phyloP scores from a whole-genome alignment of 1,140 invertebrate genomes.

The Drosophila kanapiae region DNA sequence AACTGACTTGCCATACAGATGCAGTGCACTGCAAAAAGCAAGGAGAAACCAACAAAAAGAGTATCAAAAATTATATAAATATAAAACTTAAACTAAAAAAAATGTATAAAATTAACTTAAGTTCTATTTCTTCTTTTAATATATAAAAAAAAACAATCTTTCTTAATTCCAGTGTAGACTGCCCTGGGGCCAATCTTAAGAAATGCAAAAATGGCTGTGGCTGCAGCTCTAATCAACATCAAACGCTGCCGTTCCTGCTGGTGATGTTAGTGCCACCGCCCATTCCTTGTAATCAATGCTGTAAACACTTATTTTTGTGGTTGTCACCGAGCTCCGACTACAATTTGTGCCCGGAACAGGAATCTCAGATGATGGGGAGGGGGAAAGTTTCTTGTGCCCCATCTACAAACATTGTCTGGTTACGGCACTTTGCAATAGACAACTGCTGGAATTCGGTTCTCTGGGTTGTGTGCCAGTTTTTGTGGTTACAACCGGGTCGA shows the following conservation, averaged over 20 bases:
- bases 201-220: conserved; percentile 74
- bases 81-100: background rate
- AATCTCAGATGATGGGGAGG: conserved; percentile 13
- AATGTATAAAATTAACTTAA: background rate
- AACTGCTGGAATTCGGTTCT: conserved; percentile 17
- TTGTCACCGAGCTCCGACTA: conserved; percentile 52
- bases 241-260: conserved; percentile 30
- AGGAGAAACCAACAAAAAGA: too few relatives aligned
- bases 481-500: conserved; percentile 33
- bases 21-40: conserved; percentile 13
- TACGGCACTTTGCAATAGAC: conserved; percentile 35
- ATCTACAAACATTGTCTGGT: conserved; percentile 41
- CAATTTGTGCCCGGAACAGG: conserved; percentile 43
- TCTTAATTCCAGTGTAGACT: background rate
- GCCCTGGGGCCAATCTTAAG: conserved; percentile 40
- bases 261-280: conserved; percentile 43
- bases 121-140: background rate
- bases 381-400: conserved; percentile 25
- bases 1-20: conserved; percentile 32
- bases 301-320: conserved; percentile 84
- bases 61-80: background rate
- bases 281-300: conserved; percentile 80
- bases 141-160: background rate
- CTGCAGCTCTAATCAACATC: conserved; percentile 71
- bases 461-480: conserved; percentile 38